phyloP scores from a whole-genome alignment of 2,888 invertebrate genomes.

The Fissipunctia ypsillon region DNA sequence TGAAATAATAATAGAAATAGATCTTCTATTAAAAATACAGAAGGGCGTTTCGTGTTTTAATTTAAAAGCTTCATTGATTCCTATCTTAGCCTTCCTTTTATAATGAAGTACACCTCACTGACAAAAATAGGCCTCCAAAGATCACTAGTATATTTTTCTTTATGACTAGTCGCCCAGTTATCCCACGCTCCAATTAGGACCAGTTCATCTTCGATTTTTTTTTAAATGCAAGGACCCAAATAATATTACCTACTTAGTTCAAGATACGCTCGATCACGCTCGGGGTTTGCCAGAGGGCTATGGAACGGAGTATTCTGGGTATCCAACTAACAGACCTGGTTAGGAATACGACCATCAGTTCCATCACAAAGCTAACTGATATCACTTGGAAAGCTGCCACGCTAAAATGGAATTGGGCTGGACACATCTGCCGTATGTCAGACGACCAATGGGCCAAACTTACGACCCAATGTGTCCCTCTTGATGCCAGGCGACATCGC shows the following conservation, averaged over 20 bases:
- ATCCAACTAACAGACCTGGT: too few relatives aligned
- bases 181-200: neutral
- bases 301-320: too few relatives aligned
- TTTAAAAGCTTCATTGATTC: neutral
- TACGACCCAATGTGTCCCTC: too few relatives aligned
- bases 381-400: too few relatives aligned
- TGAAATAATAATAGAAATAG: neutral
- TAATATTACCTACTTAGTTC: constrained; percentile 8
- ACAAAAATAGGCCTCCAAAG: constrained; percentile 7
- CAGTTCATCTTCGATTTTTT: neutral
- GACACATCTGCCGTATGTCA: too few relatives aligned
- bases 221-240: neutral
- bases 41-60: neutral
- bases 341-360: too few relatives aligned
- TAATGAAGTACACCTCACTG: neutral
- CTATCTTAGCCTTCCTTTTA: neutral
- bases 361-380: too few relatives aligned
- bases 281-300: too few relatives aligned
- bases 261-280: too few relatives aligned
- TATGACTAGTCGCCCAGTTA: neutral
- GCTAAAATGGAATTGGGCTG: too few relatives aligned
- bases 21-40: neutral
- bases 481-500: too few relatives aligned
- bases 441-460: too few relatives aligned
- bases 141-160: neutral